Conservation (phyloP, 1,140 invertebrate genomes). For the Delia radicum region DNA sequence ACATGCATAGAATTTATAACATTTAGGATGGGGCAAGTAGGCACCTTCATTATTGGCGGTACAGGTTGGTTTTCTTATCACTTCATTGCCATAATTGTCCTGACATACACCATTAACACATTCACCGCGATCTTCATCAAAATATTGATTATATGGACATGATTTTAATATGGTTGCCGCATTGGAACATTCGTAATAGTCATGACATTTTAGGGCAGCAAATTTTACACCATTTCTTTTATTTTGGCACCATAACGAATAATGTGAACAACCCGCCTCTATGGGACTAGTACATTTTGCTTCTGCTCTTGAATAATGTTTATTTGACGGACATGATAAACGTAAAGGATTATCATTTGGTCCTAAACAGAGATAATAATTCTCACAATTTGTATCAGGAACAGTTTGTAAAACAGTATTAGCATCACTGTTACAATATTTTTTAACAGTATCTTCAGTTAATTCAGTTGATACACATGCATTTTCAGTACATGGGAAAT, state of each 20-base stretch:
- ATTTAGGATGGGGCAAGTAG: background rate
- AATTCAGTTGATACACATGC: too few relatives aligned
- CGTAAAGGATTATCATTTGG: background rate
- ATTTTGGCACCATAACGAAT: background rate
- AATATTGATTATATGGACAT: background rate
- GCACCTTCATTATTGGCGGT: background rate
- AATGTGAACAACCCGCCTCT: background rate
- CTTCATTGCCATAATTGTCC: too few relatives aligned
- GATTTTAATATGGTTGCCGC: background rate
- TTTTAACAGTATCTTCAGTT: too few relatives aligned
- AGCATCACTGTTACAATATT: too few relatives aligned
- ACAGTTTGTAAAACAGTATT: too few relatives aligned
- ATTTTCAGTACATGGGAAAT: background rate
- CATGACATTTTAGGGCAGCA: background rate
- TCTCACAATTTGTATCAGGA: background rate
- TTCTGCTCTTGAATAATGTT: background rate
- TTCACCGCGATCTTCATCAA: background rate
- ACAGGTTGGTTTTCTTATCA: background rate
- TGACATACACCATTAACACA: background rate
- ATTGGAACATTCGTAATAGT: conserved; percentile 17
- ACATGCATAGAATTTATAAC: background rate
- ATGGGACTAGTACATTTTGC: background rate
- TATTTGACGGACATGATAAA: background rate
- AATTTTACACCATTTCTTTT: background rate
- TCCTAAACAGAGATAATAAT: background rate